Base-by-base conservation (phyloP, 64 coral and sea anemone genomes). In the Anthopleura sola region DNA sequence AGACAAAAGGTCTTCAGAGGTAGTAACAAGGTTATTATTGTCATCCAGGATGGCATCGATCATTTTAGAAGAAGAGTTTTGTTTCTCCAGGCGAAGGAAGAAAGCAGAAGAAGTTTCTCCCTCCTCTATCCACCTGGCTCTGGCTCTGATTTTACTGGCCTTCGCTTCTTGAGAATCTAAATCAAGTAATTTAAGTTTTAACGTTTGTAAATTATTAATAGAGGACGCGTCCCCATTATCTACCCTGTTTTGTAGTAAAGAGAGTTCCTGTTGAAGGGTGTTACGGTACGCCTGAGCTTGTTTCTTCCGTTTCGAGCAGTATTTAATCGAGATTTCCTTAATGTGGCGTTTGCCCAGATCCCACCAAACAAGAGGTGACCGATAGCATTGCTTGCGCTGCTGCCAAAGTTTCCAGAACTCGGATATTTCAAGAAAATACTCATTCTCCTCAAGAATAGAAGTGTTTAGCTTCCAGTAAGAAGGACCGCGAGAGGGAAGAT, bases 111-210 rank as follows among this genome's bases (percentile, higher is more conserved):
- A 49, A 9, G n/a, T 77, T 18, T 86, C 69, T 0, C 86, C 86
- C 20, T 87, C 74, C 36, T 87, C 75, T 0, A 55, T 32, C 86
- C 75, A 87, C 54, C 38, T 37, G 18, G 82, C 50, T 3, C 54
- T 49, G 16, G 53, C 32, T 38, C 82, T 11, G 31, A 60, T 24
- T 56, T 16, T 8, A 2, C n/a, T 23, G n/a, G 21, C n/a, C 3
- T 33, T 68, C 0, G 64, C 64, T 26, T 23, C n/a, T 26, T 33
- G 3, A 2, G 32, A 3, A 32, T 68, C 64, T 23, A 26, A 14
- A 3, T 68, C 3, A 7, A n/a, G 6, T 21, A 62, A 21, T 16
- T 3, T 16, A 24, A 21, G 58, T 62, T 21, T 21, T 62, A 32
- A 26, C 0, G 21, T 5, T 0, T 68, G 23, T 3, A 26, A 32